These are phyloP conservation scores for Tiaroga cobitis DNA, from an alignment of 2,797 vertebrate species.

Conservation along the genomic window DNA sequence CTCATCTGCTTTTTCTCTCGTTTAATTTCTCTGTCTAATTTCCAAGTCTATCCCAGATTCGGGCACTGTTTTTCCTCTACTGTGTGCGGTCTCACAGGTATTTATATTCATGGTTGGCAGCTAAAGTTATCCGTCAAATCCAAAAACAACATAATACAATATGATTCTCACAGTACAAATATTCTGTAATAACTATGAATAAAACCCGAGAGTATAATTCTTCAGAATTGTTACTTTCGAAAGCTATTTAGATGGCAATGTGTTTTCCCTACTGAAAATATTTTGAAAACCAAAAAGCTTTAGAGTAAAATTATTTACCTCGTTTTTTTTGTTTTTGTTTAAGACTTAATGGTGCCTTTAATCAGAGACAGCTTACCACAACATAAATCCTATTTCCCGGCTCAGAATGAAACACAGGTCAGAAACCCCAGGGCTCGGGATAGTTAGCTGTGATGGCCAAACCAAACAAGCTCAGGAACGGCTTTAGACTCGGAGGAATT, in stretches of 20 bases:
- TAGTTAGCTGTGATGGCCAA: constrained; percentile 67
- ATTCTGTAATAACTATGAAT: constrained; percentile 22
- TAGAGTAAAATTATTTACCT: constrained; percentile 28
- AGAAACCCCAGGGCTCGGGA: constrained; percentile 33
- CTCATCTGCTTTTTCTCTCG: constrained; percentile 11
- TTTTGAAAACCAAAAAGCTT: constrained; percentile 37
- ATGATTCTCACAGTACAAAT: constrained; percentile 31
- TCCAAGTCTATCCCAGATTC: not conserved
- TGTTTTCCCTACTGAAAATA: constrained; percentile 49
- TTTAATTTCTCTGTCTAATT: constrained; percentile 23
- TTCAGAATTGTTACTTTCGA: constrained; percentile 36
- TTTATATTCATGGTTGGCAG: constrained; percentile 16
- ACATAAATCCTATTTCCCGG: constrained; percentile 63
- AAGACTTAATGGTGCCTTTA: constrained; percentile 59
- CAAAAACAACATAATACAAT: constrained; percentile 33
- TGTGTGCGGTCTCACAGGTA: constrained; percentile 17
- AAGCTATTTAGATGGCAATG: constrained; percentile 26
- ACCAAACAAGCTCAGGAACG: constrained; percentile 64
- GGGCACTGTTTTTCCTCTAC: constrained; percentile 4
- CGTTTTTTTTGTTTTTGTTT: not conserved
- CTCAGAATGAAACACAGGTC: constrained; percentile 34
- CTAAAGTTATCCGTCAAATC: constrained; percentile 13
- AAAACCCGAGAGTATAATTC: constrained; percentile 19
- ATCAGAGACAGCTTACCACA: constrained; percentile 62
- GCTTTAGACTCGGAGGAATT: constrained; percentile 48